These are phyloP conservation scores for Eumeta japonica DNA, from an alignment of 1,140 invertebrate genomes.

Conservation along the genomic window DNA sequence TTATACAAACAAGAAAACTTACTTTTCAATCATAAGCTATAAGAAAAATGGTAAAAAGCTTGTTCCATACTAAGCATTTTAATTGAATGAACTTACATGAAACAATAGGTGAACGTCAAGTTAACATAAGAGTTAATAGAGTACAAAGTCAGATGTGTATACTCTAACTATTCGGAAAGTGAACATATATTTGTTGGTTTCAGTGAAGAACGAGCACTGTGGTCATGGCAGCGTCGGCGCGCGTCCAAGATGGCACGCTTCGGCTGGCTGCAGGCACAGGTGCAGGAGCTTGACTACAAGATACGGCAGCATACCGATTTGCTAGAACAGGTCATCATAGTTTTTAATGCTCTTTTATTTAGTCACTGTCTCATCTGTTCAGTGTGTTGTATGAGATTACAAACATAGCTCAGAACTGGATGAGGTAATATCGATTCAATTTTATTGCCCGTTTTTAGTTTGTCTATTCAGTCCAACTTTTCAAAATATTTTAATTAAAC, in stretches of 20 bases:
- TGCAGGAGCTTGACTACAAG: constrained; percentile 88
- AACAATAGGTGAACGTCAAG: too few species aligned
- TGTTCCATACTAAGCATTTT: neutral
- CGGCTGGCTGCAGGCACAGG: constrained; percentile 90
- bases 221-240: constrained; percentile 80
- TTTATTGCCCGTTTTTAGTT: too few species aligned
- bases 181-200: constrained; percentile 29
- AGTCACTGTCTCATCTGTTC: constrained; percentile 74
- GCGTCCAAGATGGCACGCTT: constrained; percentile 81
- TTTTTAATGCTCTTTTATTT: constrained; percentile 62
- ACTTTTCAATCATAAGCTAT: too few species aligned
- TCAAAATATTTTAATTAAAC: too few species aligned
- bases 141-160: too few species aligned
- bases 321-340: constrained; percentile 62
- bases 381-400: constrained; percentile 81
- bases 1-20: too few species aligned
- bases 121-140: too few species aligned
- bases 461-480: too few species aligned
- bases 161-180: too few species aligned
- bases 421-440: too few species aligned
- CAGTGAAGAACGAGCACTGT: constrained; percentile 79
- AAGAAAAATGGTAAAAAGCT: neutral
- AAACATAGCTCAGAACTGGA: too few species aligned
- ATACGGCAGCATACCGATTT: constrained; percentile 87
- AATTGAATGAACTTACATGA: neutral